Conservation (phyloP, 1,140 invertebrate species). For the Ephestia elutella region DNA sequence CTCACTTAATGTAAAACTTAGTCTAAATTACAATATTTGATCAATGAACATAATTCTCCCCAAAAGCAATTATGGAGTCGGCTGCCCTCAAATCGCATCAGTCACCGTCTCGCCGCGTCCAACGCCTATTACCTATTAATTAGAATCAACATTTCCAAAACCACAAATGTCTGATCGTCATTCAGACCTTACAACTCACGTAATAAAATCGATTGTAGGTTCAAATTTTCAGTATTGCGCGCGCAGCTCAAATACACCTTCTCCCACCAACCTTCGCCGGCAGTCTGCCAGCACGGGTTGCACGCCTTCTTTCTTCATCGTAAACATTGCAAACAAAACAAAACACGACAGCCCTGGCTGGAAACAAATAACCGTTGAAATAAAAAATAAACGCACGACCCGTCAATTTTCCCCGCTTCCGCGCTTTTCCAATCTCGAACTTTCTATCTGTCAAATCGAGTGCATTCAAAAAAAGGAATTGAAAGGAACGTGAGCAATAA, state of each 20-base stretch:
- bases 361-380: slow-evolving; percentile 27
- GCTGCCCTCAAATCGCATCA: slow-evolving; percentile 2
- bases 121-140: slow-evolving; percentile 24
- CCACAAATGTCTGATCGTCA: slow-evolving; percentile 30
- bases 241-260: slow-evolving; percentile 44
- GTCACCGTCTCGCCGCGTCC: slow-evolving; percentile 7
- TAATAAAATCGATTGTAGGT: slow-evolving; percentile 66
- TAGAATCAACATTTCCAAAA: slow-evolving; percentile 36
- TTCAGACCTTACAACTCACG: slow-evolving; percentile 54
- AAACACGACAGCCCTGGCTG: slow-evolving; percentile 62
- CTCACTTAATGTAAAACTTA: too few species aligned
- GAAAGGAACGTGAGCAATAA: slow-evolving; percentile 38
- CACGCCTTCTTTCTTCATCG: slow-evolving; percentile 44
- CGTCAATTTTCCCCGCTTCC: slow-evolving; percentile 33
- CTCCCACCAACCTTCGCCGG: slow-evolving; percentile 56
- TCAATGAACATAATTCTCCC: slow-evolving; percentile 5
- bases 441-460: slow-evolving; percentile 25
- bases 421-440: slow-evolving; percentile 36
- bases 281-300: slow-evolving; percentile 59
- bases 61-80: slow-evolving; percentile 11
- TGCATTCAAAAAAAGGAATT: slow-evolving; percentile 34
- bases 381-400: slow-evolving; percentile 26
- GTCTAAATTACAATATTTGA: not conserved
- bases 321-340: slow-evolving; percentile 59
- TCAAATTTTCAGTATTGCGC: slow-evolving; percentile 41